Evolutionary conservation across 1,140 invertebrate genomes (phyloP).

Genomic region (Sitodiplosis mosellana): DNA sequence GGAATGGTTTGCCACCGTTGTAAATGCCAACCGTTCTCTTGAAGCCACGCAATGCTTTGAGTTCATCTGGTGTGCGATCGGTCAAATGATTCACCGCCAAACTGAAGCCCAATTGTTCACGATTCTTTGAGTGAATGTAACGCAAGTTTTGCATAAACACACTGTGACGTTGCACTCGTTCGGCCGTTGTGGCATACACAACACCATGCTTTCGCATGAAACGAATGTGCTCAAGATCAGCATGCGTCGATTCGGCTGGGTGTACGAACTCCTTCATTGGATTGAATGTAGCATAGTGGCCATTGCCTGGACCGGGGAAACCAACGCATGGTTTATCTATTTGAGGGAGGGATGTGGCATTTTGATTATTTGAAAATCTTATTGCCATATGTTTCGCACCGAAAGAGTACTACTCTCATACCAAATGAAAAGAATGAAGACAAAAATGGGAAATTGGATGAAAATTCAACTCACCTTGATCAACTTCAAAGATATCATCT

Average conservation of each 20-base stretch:
- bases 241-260: slow-evolving; percentile 44
- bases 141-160: slow-evolving; percentile 79
- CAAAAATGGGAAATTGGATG: background rate
- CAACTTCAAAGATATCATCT: slow-evolving; percentile 46
- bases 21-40: slow-evolving; percentile 39
- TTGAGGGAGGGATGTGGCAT: slow-evolving; percentile 9
- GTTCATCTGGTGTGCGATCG: slow-evolving; percentile 59
- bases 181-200: slow-evolving; percentile 40
- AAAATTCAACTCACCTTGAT: slow-evolving; percentile 26
- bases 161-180: slow-evolving; percentile 53
- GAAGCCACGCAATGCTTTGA: slow-evolving; percentile 61
- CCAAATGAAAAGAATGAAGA: too few relatives aligned
- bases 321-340: slow-evolving; percentile 51
- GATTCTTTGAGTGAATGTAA: slow-evolving; percentile 71
- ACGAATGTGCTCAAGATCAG: slow-evolving; percentile 54
- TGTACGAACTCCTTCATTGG: slow-evolving; percentile 84
- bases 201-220: slow-evolving; percentile 60
- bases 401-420: too few relatives aligned
- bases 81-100: slow-evolving; percentile 77
- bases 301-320: slow-evolving; percentile 74
- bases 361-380: too few relatives aligned
- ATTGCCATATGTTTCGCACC: too few relatives aligned
- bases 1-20: slow-evolving; percentile 55
- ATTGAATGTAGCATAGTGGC: slow-evolving; percentile 67
- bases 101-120: slow-evolving; percentile 51